Evolutionary conservation across 2,888 invertebrate species (phyloP).

Genomic region (Asteroscopus sphinx): DNA sequence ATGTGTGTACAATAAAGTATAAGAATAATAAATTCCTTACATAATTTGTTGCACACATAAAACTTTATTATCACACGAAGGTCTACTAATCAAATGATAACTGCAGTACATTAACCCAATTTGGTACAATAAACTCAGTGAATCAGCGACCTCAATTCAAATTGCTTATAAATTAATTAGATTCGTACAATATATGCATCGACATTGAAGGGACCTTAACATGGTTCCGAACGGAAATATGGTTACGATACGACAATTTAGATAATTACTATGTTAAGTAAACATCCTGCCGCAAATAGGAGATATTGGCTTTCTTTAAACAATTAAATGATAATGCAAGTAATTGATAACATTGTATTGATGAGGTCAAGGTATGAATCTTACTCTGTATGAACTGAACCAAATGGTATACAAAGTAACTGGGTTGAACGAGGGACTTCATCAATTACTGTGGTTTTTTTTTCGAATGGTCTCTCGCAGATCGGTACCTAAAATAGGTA

Average conservation of each 20-base stretch:
- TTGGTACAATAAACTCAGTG: slow-evolving; percentile 31
- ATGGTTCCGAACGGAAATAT: slow-evolving; percentile 66
- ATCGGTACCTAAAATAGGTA: too few relatives aligned
- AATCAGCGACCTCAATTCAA: slow-evolving; percentile 51
- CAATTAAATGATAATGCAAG: slow-evolving; percentile 44
- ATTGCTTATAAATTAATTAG: slow-evolving; percentile 52
- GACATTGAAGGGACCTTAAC: slow-evolving; percentile 73
- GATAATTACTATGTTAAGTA: slow-evolving; percentile 60
- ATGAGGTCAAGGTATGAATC: too few relatives aligned
- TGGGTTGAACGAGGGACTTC: too few relatives aligned
- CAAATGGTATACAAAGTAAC: too few relatives aligned
- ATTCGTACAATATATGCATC: slow-evolving; percentile 44
- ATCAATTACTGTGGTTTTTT: too few relatives aligned
- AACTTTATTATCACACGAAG: slow-evolving; percentile 31
- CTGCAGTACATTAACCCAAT: slow-evolving; percentile 51
- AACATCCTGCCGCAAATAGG: slow-evolving; percentile 67
- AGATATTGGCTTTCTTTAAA: slow-evolving; percentile 61
- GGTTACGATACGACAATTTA: slow-evolving; percentile 26
- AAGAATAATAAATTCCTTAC: slow-evolving; percentile 1
- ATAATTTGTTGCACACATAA: slow-evolving; percentile 14
- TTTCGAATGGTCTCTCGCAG: too few relatives aligned
- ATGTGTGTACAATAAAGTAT: background rate
- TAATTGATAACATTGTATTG: slow-evolving; percentile 10
- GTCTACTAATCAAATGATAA: slow-evolving; percentile 37
- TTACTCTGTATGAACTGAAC: too few relatives aligned